Evolutionary conservation across 1,140 invertebrate species (phyloP).

Genomic region (Scylla paramamosain): DNA sequence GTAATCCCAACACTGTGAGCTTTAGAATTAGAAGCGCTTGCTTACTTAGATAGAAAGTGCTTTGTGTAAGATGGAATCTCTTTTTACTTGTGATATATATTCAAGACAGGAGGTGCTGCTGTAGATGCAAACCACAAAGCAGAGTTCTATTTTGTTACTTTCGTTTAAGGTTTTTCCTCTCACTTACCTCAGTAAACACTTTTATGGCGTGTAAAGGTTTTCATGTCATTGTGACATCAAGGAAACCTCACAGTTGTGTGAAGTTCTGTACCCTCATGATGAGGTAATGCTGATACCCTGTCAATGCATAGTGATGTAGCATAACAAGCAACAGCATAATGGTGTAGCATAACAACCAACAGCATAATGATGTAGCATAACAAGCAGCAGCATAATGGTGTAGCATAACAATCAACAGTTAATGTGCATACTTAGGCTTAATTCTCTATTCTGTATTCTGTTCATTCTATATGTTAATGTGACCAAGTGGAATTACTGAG

Average conservation of each 20-base stretch:
- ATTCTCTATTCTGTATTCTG: too few relatives aligned
- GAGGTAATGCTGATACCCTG: neutral
- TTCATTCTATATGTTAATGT: neutral
- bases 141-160: neutral
- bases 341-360: too few relatives aligned
- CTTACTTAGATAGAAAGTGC: neutral
- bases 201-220: neutral
- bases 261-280: neutral
- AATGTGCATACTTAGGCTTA: too few relatives aligned
- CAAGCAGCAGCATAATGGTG: too few relatives aligned
- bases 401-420: too few relatives aligned
- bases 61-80: slow-evolving; percentile 4
- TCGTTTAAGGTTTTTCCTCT: neutral
- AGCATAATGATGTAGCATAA: too few relatives aligned
- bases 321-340: too few relatives aligned
- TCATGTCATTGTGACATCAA: neutral
- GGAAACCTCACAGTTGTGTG: neutral
- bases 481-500: neutral
- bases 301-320: neutral
- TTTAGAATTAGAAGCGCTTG: neutral
- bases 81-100: neutral
- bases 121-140: slow-evolving; percentile 21
- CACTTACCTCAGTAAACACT: neutral
- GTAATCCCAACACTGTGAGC: neutral
- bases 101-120: neutral